Evolutionary conservation across 2,888 invertebrate species (phyloP), one percentile per base, ranked within the genome.

Genomic region (Tiphia femorata): DNA sequence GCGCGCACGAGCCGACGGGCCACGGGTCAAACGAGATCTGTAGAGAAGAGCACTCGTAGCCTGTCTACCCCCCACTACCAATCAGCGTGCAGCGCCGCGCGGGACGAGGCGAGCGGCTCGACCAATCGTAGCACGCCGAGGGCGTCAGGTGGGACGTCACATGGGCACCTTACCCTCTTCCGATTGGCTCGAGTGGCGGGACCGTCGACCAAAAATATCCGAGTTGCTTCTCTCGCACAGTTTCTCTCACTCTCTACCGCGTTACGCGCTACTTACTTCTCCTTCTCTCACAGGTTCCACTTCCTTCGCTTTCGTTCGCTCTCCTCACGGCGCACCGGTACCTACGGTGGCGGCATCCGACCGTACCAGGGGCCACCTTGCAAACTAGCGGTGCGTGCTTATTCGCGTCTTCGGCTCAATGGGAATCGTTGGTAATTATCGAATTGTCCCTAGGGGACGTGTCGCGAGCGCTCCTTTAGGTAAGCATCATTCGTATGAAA

Each of bases 161-260:
- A 17, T 27, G 43, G 41, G 50, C 48, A 47, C 41, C 55, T 19
- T 29, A 37, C 14, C 8, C 5, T 6, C 0, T 3, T 19, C 6
- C 29, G 56, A 68, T 72, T 72, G 72, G 72, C 40, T 35, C 23
- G 17, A n/a, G 1, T n/a, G 2, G 27, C 21, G 10, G 17, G 19
- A 7, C 10, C 10, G 27, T 42, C 42, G 27, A 12, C 5, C 25
- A n/a, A 25, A 23, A 12, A 19, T n/a, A n/a, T 19, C 19, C 10
- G 12, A n/a, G n/a, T 29, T 37, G 25, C 29, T 52, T 10, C 29
- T 47, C 23, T 37, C 12, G 23, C 21, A 16, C 25, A 14, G 8
- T 40, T 19, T 29, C 25, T 30, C 19, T 25, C 21, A 29, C 16
- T 14, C 14, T 51, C 27, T 41, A 16, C 19, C 21, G 21, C 40